Base-by-base conservation (phyloP, 2,888 invertebrate species). In the Lasius fuliginosus region DNA sequence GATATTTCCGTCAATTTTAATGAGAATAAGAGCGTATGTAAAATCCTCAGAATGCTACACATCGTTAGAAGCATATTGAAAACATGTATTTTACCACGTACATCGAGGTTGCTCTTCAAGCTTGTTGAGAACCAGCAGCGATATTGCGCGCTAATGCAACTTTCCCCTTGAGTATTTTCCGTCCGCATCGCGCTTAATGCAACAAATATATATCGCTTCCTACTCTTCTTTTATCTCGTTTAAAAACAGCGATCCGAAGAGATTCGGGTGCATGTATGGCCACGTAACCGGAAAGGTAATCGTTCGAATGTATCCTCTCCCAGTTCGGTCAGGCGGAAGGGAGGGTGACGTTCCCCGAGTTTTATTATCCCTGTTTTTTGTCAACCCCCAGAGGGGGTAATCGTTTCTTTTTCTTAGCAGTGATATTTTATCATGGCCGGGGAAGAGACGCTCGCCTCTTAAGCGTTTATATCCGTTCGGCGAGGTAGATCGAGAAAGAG, bases 291-390 rank as follows among this genome's bases (percentile, higher is more conserved):
- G 65, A 82, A 84, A 85, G 89, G 90, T 89, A 92, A 92, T 90
- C 90, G 91, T 75, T 89, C 86, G 89, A 88, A 88, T 88, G 90
- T 88, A 90, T 89, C 89, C 89, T 77, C 87, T 77, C 87, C 74
- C 65, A 33, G 49, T 49, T 82, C 56, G 46, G 79, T 79, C 49
- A 67, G 60, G 60, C 73, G 75, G 82, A 74, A 75, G 87, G 64
- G 74, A 42, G 77, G 86, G 77, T 8, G 53, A 83, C 69, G 77
- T 84, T 81, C 53, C 69, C 42, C 49, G 89, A 91, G 92, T 93
- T 93, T 94, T 93, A 94, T 94, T 91, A 90, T 89, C 91, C 85
- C 86, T 90, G 94, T 92, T 93, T 23, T 94, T 94, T 92, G 91
- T 92, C 92, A 91, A 91, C 84, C 85, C 87, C 89, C 81, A 64